Base-by-base conservation (phyloP, 1,140 invertebrate genomes). In the Periplaneta americana region DNA sequence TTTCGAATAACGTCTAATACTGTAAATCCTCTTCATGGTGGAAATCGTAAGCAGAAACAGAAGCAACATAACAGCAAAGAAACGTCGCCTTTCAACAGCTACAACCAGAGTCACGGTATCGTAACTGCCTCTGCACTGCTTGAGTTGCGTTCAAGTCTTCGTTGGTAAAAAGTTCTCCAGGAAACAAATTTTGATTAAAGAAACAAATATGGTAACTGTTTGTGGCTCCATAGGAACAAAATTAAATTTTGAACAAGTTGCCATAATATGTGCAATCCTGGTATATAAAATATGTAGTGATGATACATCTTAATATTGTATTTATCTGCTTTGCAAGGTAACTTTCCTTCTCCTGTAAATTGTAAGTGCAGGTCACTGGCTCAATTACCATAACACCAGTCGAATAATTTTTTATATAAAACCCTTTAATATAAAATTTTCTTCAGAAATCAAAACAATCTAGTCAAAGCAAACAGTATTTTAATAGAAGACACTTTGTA, bases 111-210 rank as follows among this genome's bases (percentile, higher is more conserved):
- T 36, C 32, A 78, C 13, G 77, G 77, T 32, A 78, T 48, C 17
- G 77, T 78, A 22, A 78, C 77, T n/a, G 35, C 35, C 15, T 78
- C 77, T 78, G 77, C 77, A 35, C 77, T 78, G 17, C 77, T 78
- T 32, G 77, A 78, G 77, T 31, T 78, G 5, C 35, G 77, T 66
- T 8, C 48, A 66, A 66, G 22, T 9, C 22, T 66, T 66, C 48
- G 22, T 22, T 66, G 22, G 22, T 66, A 66, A 66, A n/a, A 28
- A 66, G 48, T n/a, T n/a, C 8, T 66, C 28, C 48, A 66, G 4
- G 22, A 11, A 66, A 66, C 28, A 66, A 66, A 10, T n/a, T n/a
- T n/a, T n/a, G n/a, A n/a, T n/a, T n/a, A n/a, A n/a, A n/a, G n/a
- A n/a, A n/a, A n/a, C n/a, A n/a, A n/a, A n/a, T n/a, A n/a, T 17